Base-by-base conservation (phyloP, 2,888 invertebrate species). In the Dasysyrphus albostriatus region DNA sequence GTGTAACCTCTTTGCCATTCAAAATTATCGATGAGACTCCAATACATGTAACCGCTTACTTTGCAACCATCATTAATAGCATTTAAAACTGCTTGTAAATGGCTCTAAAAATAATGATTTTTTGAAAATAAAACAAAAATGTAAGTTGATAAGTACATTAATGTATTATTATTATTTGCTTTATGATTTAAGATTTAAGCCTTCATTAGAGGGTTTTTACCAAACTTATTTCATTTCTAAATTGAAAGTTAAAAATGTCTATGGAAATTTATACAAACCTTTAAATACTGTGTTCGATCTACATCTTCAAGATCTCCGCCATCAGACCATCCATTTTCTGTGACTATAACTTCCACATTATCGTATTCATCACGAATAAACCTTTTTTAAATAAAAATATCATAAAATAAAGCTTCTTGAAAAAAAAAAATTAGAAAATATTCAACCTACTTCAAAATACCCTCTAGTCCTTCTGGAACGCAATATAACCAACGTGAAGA, bases 311-410 rank as follows among this genome's bases (percentile, higher is more conserved):
- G 56, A 7, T 90, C 88, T 7, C 91, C 91, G 8, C 89, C 90
- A 34, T 94, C 94, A 0, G 94, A 93, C 90, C 93, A 94, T 2
- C 95, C 95, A 89, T 95, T 95, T 89, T 95, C 95, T 0, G 94
- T 94, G 37, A 95, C 93, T 88, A 94, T 90, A 8, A 95, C 93
- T 63, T 92, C 92, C 0, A 94, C 93, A 88, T 95, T 93, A 42
- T 94, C 93, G 89, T 94, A 95, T 44, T 92, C 92, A 0, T 93
- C 90, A 88, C 94, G 94, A 24, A 95, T 93, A 94, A 94, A 95
- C 42, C 91, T 91, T 29, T 16, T 51, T 67, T 47, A 69, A 29
- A 65, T 16, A 67, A 14, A 5, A 24, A 24, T 24, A 67, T 6
- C 0, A 29, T 14, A 7, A 0, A 16, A 10, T 5, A 0, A 93